Percentiles rank a stretch among this genome's conserved stretches.
These are phyloP conservation scores for Neodon shergylaensis DNA, from an alignment of 2,113 vertebrate genomes.

Conservation along the genomic window DNA sequence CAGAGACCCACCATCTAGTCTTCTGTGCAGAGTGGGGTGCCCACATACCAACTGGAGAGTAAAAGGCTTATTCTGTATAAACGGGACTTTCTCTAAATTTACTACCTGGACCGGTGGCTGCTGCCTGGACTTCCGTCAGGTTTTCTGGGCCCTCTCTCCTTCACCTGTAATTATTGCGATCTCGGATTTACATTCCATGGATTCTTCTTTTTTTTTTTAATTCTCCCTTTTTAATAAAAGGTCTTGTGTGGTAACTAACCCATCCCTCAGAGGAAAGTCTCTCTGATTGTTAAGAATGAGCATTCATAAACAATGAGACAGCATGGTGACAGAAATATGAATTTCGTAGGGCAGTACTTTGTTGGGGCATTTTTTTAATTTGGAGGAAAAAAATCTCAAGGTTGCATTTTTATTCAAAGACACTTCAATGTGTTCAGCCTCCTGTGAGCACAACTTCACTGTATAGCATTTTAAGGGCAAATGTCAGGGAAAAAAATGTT, in stretches of 20 bases:
- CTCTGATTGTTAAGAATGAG: slow-evolving; percentile 60
- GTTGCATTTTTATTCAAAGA: slow-evolving; percentile 70
- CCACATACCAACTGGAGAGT: not conserved
- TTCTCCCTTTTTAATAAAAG: slow-evolving; percentile 28
- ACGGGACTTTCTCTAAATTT: not conserved
- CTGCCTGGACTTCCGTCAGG: not conserved
- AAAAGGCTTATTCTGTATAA: not conserved
- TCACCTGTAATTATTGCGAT: not conserved
- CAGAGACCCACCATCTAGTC: not conserved
- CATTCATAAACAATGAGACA: slow-evolving; percentile 49
- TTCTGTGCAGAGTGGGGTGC: not conserved
- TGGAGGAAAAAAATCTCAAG: slow-evolving; percentile 54
- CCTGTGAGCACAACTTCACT: slow-evolving; percentile 58
- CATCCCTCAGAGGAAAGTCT: slow-evolving; percentile 47
- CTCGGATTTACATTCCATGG: not conserved
- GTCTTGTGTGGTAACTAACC: not conserved
- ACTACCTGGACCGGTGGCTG: not conserved
- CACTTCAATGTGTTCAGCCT: slow-evolving; percentile 50
- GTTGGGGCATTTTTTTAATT: slow-evolving; percentile 30
- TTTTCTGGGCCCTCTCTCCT: not conserved
- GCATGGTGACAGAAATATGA: slow-evolving; percentile 26
- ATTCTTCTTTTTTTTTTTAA: not conserved
- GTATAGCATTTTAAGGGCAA: slow-evolving; percentile 71
- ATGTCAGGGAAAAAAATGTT: slow-evolving; percentile 66
- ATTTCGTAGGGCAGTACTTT: slow-evolving; percentile 27